Base-by-base conservation (phyloP, 2,797 vertebrate genomes). In the Scarus forsteni region DNA sequence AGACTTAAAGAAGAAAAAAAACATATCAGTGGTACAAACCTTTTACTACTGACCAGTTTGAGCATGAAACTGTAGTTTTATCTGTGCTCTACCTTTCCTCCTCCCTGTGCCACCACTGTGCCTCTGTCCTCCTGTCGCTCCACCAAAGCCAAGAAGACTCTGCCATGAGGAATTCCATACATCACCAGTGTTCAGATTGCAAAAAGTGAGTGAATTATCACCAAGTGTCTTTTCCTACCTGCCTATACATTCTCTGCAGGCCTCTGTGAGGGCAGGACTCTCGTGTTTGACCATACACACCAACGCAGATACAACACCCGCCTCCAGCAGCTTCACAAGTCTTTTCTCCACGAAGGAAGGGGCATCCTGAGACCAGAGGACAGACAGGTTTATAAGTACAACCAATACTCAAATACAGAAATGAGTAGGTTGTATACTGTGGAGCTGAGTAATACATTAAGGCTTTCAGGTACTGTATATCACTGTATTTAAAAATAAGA, bases 231-330 rank as follows among this genome's bases (percentile, higher is more conserved):
- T 60, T 62, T 45, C 71, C 0, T 85, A 99, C 98, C 98, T 97
- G 85, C 96, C 94, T 12, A 99, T 97, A 48, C 96, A 95, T 88
- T 99, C 98, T 56, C 92, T 91, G 64, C 97, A 99, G 52, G 97
- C 93, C 5, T 90, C 95, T 0, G 97, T 98, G 69, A 99, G 94
- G 0, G 94, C 94, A 0, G 95, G 95, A 86, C 93, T 99, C 86
- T 99, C 97, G 0, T 95, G 95, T 92, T 97, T 99, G 73, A 97
- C 96, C 97, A 99, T 98, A 80, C 97, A 99, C 16, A 95, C 93
- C 87, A 99, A 86, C 0, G 98, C 97, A 0, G 98, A 98, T 81
- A 99, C 97, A 81, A 97, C 96, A 0, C 98, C 97, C 0, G 96
- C 96, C 0, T 85, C 88, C 90, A 99, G 92, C 65, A 99, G 92